Percentiles rank a stretch among this genome's conserved stretches.
phyloP scores from a whole-genome alignment of 1,140 invertebrate genomes.

The Danaus plexippus region DNA sequence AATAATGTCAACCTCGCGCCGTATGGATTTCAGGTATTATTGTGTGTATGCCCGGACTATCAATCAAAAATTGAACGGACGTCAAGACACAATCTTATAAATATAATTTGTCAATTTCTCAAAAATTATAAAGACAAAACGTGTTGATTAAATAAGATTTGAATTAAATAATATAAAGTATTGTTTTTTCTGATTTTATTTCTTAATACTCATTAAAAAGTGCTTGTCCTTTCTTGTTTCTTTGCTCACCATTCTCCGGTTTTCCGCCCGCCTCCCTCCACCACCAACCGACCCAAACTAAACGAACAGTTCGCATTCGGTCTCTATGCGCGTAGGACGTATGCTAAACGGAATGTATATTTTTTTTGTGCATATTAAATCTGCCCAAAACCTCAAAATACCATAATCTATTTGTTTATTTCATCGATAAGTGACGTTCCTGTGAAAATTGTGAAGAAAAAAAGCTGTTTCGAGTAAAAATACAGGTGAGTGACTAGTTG shows the following conservation, averaged over 20 bases:
- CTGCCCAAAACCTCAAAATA: conserved; percentile 65
- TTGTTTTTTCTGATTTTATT: background rate
- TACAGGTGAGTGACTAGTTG: conserved; percentile 67
- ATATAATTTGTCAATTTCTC: background rate
- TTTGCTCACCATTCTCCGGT: conserved; percentile 56
- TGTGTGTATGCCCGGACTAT: conserved; percentile 12
- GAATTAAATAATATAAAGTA: no score
- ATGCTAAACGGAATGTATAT: conserved; percentile 62
- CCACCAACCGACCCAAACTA: conserved; percentile 56
- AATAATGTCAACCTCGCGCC: background rate
- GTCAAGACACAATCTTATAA: conserved; percentile 24
- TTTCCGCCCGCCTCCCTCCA: conserved; percentile 60
- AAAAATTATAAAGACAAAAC: no score
- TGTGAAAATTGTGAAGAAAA: conserved; percentile 57
- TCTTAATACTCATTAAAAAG: conserved; percentile 25
- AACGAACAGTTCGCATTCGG: conserved; percentile 70
- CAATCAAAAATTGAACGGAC: conserved; percentile 25
- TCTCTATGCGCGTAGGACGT: conserved; percentile 54
- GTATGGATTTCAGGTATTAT: background rate
- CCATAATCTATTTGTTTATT: conserved; percentile 53
- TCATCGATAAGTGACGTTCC: conserved; percentile 50
- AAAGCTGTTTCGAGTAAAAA: conserved; percentile 54
- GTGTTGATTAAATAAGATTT: no score
- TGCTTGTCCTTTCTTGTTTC: conserved; percentile 41
- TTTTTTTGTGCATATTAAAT: conserved; percentile 69